Evolutionary conservation across 2,888 invertebrate species (phyloP), one percentile per base, ranked within the genome.

Genomic region (Chironomus tentans): DNA sequence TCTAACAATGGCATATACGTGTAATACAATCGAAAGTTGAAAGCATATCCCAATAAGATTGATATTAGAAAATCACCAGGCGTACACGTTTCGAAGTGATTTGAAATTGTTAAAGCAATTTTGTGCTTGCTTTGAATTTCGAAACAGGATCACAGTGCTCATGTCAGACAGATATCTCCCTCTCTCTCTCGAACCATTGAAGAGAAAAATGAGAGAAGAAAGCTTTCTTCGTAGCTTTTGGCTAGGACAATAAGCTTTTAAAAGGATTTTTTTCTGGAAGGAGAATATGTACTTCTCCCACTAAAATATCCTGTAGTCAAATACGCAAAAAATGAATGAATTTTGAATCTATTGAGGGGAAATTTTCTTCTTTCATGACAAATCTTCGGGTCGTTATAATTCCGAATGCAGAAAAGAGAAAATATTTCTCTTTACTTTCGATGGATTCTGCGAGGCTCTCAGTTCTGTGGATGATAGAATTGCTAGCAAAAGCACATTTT

Each of bases 21-120:
- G 4, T 62, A 62, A 22, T 18, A 12, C 21, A 21, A 62, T 22
- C 21, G 4, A 50, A 50, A 50, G 15, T 50, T n/a, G 50, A 13
- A 13, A 50, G 50, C 50, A 70, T 18, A 71, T 71, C 50, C 22
- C 50, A 71, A 10, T 22, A 56, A 18, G 24, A 71, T 56, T 22
- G 12, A 56, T 71, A 71, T 71, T 71, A 71, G 50, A 71, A 50
- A 71, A 18, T 21, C 13, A 71, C 56, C 71, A 71, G 71, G 71
- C 71, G 71, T 71, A 5, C 71, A 71, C 22, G 21, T 71, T 71
- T 61, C 4, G 24, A 21, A 21, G 4, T 24, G 65, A 65, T 10
- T 65, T 21, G 62, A 62, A 65, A 10, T 1, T 38, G 10, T 38
- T 10, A 10, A 38, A 38, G 38, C 38, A 10, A 10, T 10, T 3